A percentile compares a stretch with the other conserved stretches of the same genome.
These are phyloP conservation scores for Patella caerulea DNA, from an alignment of 2,888 invertebrate species.

Conservation along the genomic window DNA sequence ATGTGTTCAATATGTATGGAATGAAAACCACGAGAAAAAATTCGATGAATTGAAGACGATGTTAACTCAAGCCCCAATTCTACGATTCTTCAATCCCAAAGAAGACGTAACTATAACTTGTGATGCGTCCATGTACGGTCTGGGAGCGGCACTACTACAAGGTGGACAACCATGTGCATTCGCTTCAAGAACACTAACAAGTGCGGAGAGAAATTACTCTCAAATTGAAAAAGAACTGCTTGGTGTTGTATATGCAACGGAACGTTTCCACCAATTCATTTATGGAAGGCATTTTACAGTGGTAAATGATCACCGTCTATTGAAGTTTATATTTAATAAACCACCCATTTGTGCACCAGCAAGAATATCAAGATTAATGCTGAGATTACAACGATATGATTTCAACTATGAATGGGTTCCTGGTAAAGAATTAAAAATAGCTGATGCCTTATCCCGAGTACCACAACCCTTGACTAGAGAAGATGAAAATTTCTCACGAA, in stretches of 20 bases:
- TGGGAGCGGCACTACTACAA: neutral
- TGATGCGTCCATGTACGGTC: neutral
- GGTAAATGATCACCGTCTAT: conserved; percentile 15
- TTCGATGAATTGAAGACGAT: neutral
- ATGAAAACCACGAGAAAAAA: neutral
- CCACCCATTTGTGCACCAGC: neutral
- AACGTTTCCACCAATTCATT: conserved; percentile 13
- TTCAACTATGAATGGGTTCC: conserved; percentile 11
- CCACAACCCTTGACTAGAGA: neutral
- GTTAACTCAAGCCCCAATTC: conserved; percentile 11
- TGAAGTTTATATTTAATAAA: conserved; percentile 11
- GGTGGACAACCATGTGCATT: neutral
- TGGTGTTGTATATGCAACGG: conserved; percentile 3
- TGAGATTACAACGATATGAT: conserved; percentile 12
- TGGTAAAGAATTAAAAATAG: conserved; percentile 13
- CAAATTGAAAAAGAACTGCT: conserved; percentile 15
- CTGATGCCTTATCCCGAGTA: neutral
- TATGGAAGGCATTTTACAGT: conserved; percentile 9
- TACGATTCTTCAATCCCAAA: conserved; percentile 3
- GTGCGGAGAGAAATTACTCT: conserved; percentile 10
- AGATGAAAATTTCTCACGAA: neutral
- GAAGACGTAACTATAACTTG: neutral
- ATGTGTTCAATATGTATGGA: neutral
- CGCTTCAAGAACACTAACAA: neutral
- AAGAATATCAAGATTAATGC: conserved; percentile 6